Percentiles rank a stretch among this genome's conserved stretches.
These are phyloP conservation scores for Orthonevra nobilis DNA, from an alignment of 2,888 invertebrate genomes.

Conservation along the genomic window DNA sequence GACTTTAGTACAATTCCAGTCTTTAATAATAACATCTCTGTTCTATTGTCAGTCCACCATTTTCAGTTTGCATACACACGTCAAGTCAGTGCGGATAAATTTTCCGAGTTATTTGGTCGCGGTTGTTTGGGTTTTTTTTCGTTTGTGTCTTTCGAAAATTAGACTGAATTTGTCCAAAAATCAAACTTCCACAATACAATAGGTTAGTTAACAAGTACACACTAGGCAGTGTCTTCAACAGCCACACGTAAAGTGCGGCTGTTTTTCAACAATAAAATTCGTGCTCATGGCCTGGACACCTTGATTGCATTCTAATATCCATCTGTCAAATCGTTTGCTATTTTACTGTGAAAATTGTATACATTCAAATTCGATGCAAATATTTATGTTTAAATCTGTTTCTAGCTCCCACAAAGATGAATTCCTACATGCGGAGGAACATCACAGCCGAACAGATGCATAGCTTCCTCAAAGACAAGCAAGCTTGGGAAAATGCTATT, in stretches of 20 bases:
- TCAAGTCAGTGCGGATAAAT: slow-evolving; percentile 67
- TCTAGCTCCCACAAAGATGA: slow-evolving; percentile 67
- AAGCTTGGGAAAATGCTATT: slow-evolving; percentile 90
- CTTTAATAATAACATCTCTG: slow-evolving; percentile 25
- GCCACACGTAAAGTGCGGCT: neutral
- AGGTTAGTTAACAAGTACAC: slow-evolving; percentile 46
- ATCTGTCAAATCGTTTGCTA: slow-evolving; percentile 54
- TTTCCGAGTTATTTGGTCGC: slow-evolving; percentile 58
- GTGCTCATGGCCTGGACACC: slow-evolving; percentile 42
- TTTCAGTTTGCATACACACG: slow-evolving; percentile 71
- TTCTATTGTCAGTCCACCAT: slow-evolving; percentile 61
- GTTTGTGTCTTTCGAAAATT: slow-evolving; percentile 48
- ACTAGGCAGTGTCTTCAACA: neutral
- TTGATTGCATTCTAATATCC: slow-evolving; percentile 28
- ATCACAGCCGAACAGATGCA: slow-evolving; percentile 76
- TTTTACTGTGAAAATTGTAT: slow-evolving; percentile 35
- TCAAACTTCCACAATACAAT: slow-evolving; percentile 23
- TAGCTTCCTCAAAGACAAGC: slow-evolving; percentile 78
- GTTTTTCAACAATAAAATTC: slow-evolving; percentile 8
- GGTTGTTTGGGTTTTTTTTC: slow-evolving; percentile 66
- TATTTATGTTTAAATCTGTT: slow-evolving; percentile 7
- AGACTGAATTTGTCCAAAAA: slow-evolving; percentile 20
- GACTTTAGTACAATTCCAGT: slow-evolving; percentile 26
- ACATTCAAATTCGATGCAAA: slow-evolving; percentile 11
- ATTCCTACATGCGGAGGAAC: slow-evolving; percentile 73